phyloP scores from a whole-genome alignment of 2,113 vertebrate genomes.

The Vombatus ursinus region DNA sequence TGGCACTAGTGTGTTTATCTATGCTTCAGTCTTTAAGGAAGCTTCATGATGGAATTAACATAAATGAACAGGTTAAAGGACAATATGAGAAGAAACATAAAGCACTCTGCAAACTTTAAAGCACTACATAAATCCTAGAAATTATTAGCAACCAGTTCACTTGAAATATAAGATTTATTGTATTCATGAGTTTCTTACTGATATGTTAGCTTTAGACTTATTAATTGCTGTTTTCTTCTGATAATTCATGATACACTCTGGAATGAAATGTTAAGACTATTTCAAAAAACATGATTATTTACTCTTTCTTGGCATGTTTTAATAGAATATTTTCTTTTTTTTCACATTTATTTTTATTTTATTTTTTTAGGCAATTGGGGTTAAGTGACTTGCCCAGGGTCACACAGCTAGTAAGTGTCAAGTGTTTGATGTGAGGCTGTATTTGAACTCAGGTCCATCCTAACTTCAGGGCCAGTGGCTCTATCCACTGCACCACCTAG shows the following conservation, averaged over 20 bases:
- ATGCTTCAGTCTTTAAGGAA: background rate
- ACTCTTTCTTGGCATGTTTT: conserved; percentile 23
- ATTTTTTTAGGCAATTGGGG: too few species aligned
- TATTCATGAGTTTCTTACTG: background rate
- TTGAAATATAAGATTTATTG: conserved; percentile 1
- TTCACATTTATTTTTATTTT: too few species aligned
- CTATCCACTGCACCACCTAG: too few species aligned
- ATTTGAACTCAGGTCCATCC: too few species aligned
- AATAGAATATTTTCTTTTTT: conserved; percentile 23
- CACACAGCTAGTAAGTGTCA: too few species aligned
- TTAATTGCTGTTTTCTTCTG: conserved; percentile 7
- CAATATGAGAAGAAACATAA: background rate
- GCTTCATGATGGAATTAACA: background rate
- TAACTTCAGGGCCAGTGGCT: too few species aligned
- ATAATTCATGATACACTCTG: conserved; percentile 35
- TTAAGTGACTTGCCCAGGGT: too few species aligned
- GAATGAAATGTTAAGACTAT: conserved; percentile 12
- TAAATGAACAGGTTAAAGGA: background rate
- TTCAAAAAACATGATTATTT: conserved; percentile 28
- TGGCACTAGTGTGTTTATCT: background rate
- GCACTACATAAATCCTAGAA: background rate
- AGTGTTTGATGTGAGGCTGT: too few species aligned
- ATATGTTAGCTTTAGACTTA: conserved; percentile 42
- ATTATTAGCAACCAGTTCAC: background rate
- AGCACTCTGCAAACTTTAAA: background rate